A percentile compares a stretch with the other conserved stretches of the same genome.
Evolutionary conservation across 2,113 vertebrate species (phyloP).

Genomic region (Urocolius indicus): DNA sequence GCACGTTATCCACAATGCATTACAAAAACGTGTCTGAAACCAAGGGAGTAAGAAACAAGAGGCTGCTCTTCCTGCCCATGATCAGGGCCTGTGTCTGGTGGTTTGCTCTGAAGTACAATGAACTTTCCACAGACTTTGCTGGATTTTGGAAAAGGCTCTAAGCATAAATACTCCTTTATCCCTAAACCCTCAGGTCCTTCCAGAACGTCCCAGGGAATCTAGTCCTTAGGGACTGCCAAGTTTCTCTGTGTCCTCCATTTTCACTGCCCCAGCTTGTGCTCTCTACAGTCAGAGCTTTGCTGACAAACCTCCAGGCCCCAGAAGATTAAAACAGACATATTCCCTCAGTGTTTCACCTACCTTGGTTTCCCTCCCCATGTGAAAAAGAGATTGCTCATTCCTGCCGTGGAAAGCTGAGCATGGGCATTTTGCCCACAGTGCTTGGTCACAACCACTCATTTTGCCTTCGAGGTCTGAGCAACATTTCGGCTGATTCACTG

Average conservation of each 20-base stretch:
- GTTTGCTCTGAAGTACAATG: background rate
- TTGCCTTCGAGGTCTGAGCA: background rate
- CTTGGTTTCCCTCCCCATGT: accelerated
- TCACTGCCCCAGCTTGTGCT: background rate
- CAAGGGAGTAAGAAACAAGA: background rate
- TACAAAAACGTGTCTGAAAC: background rate
- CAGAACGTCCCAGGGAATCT: background rate
- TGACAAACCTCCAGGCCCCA: background rate
- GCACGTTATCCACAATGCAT: background rate
- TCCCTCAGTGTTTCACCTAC: background rate
- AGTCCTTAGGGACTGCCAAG: accelerated
- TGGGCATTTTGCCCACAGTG: accelerated
- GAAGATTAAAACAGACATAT: background rate
- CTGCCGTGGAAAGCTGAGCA: background rate
- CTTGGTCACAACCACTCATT: background rate
- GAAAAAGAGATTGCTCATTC: background rate
- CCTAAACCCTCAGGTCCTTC: background rate
- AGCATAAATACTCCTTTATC: background rate
- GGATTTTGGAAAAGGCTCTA: background rate
- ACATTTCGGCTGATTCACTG: background rate
- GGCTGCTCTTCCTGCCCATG: background rate
- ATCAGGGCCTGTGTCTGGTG: background rate
- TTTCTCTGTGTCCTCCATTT: background rate
- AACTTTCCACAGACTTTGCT: background rate
- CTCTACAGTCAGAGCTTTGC: background rate